Conservation (phyloP, 1,140 invertebrate genomes). For the Tetramorium alpestre region DNA sequence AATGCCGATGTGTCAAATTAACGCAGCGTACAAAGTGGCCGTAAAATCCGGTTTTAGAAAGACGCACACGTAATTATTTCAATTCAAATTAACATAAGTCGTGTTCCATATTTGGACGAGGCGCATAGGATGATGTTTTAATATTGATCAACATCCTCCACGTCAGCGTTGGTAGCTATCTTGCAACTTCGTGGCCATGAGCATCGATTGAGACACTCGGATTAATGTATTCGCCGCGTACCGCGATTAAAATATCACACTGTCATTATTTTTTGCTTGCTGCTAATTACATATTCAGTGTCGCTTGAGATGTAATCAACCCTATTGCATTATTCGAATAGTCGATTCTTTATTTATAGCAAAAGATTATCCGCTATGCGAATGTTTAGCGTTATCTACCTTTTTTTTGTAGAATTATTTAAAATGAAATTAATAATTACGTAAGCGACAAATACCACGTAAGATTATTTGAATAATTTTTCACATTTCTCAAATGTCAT, state of each 20-base stretch:
- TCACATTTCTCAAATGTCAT: no score
- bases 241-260: slow-evolving; percentile 31
- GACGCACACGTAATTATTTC: slow-evolving; percentile 19
- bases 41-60: slow-evolving; percentile 42
- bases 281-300: background rate
- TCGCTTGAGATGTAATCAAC: background rate
- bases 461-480: no score
- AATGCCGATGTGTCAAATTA: slow-evolving; percentile 18
- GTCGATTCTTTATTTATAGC: background rate
- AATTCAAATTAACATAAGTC: slow-evolving; percentile 41
- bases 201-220: background rate
- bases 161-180: background rate
- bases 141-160: slow-evolving; percentile 50
- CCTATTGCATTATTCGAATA: background rate
- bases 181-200: slow-evolving; percentile 1
- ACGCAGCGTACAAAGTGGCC: background rate
- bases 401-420: background rate
- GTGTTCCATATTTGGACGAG: slow-evolving; percentile 16
- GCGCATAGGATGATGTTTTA: slow-evolving; percentile 43
- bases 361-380: background rate
- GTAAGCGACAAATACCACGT: no score
- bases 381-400: background rate
- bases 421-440: background rate
- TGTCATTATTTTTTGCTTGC: slow-evolving; percentile 16
- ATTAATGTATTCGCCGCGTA: slow-evolving; percentile 42